phyloP scores from a whole-genome alignment of 2,888 invertebrate species.

The Meloe dianella region DNA sequence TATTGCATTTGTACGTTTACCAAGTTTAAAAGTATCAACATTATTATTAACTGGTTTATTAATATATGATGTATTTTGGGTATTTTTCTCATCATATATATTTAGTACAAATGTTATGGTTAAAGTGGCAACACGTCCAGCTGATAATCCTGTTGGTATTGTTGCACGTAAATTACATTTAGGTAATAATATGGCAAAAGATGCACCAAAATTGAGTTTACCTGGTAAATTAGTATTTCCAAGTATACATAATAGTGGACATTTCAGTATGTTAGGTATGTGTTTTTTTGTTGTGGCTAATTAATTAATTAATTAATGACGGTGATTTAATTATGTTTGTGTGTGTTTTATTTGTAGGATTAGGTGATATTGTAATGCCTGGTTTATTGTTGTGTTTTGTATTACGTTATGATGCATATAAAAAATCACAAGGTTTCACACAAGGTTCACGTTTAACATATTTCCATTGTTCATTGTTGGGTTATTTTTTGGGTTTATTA shows the following conservation, averaged over 20 bases:
- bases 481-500: constrained; percentile 93
- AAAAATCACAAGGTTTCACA: constrained; percentile 77
- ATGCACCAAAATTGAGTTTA: constrained; percentile 93
- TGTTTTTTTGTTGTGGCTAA: not conserved
- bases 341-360: constrained; percentile 55
- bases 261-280: constrained; percentile 90
- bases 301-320: no score
- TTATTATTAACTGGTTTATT: constrained; percentile 90
- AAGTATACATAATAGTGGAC: constrained; percentile 93
- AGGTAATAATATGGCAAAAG: constrained; percentile 81
- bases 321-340: not conserved
- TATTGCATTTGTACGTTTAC: constrained; percentile 94
- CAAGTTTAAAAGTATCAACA: constrained; percentile 95
- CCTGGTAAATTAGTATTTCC: constrained; percentile 98
- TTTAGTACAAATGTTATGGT: constrained; percentile 99
- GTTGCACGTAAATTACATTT: constrained; percentile 92
- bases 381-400: constrained; percentile 95
- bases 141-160: constrained; percentile 91
- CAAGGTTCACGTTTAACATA: constrained; percentile 77
- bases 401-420: constrained; percentile 95
- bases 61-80: constrained; percentile 98
- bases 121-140: constrained; percentile 85
- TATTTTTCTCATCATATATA: constrained; percentile 97
- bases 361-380: constrained; percentile 93
- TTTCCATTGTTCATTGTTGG: constrained; percentile 98